Evolutionary conservation across 2,113 vertebrate species (phyloP).

Genomic region (Aramus guarauna): DNA sequence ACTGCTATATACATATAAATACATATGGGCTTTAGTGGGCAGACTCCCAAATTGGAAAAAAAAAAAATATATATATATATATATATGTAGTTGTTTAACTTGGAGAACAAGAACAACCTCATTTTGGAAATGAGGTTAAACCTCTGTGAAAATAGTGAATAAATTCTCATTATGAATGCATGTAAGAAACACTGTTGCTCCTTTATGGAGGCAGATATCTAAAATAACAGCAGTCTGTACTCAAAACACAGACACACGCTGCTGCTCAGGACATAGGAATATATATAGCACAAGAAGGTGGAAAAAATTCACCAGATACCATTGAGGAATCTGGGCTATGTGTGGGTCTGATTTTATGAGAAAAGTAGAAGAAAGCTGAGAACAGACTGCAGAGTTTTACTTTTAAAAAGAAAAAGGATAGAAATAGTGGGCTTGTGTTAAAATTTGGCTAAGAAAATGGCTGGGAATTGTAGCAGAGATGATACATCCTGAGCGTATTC

Average conservation of each 20-base stretch:
- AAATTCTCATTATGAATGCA: not conserved
- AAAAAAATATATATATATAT: not conserved
- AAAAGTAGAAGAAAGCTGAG: conserved; percentile 17
- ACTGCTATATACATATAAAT: not conserved
- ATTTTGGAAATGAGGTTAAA: conserved; percentile 19
- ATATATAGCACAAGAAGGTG: conserved; percentile 10
- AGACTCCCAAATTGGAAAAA: not conserved
- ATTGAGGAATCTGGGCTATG: conserved; percentile 26
- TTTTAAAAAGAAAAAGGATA: not conserved
- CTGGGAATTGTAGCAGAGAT: not conserved
- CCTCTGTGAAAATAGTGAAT: not conserved
- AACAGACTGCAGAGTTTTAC: not conserved
- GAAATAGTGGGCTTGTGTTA: not conserved
- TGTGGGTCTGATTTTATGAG: conserved; percentile 4
- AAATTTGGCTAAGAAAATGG: not conserved
- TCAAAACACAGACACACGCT: not conserved
- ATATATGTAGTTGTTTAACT: not conserved
- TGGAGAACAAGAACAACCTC: not conserved
- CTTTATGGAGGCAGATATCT: not conserved
- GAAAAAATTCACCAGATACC: conserved; percentile 1
- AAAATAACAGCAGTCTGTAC: conserved; percentile 2
- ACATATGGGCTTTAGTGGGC: not conserved
- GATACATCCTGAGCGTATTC: not conserved
- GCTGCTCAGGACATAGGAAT: not conserved
- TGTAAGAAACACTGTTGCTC: not conserved